Conservation (phyloP, 2,888 invertebrate species). For the Andrena marginata region DNA sequence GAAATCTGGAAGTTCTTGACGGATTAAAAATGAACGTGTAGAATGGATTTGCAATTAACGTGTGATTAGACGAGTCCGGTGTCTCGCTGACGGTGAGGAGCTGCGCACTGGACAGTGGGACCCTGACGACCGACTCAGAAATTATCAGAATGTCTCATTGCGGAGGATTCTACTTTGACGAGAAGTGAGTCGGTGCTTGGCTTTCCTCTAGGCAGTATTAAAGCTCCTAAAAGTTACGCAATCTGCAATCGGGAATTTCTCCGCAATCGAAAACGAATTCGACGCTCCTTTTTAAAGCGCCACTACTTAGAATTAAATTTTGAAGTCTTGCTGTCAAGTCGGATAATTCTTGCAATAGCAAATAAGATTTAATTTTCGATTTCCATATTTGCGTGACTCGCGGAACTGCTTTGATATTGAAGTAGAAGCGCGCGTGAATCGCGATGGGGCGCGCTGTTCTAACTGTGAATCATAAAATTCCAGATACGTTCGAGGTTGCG, state of each 20-base stretch:
- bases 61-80: slow-evolving; percentile 90
- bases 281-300: too few species aligned
- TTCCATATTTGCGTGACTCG: neutral
- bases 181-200: slow-evolving; percentile 87
- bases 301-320: too few species aligned
- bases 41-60: slow-evolving; percentile 10
- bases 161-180: slow-evolving; percentile 96
- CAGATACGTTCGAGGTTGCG: slow-evolving; percentile 96
- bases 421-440: neutral
- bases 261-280: too few species aligned
- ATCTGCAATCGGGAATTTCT: slow-evolving; percentile 23
- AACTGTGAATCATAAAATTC: slow-evolving; percentile 12
- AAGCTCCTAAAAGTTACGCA: slow-evolving; percentile 4
- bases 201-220: neutral
- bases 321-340: too few species aligned
- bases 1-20: too few species aligned
- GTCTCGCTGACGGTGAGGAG: slow-evolving; percentile 95
- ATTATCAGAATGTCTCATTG: slow-evolving; percentile 99
- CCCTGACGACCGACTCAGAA: slow-evolving; percentile 97
- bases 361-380: neutral
- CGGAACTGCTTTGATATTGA: neutral
- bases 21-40: neutral
- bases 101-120: slow-evolving; percentile 98
- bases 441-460: neutral
- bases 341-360: neutral